Conservation (phyloP, 1,140 invertebrate species). For the Tetraneura akinire region DNA sequence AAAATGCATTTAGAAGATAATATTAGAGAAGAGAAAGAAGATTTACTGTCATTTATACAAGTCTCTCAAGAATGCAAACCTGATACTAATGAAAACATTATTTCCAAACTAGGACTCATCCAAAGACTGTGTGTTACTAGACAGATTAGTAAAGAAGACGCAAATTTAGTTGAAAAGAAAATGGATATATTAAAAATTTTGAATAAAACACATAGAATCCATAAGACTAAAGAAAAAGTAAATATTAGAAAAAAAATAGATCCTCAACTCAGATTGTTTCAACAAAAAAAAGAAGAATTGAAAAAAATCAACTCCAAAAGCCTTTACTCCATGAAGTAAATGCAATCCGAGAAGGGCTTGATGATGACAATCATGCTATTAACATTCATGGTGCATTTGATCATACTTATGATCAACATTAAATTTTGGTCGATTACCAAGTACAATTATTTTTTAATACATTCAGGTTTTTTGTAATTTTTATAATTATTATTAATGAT, state of each 20-base stretch:
- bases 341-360: not conserved
- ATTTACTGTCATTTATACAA: constrained; percentile 5
- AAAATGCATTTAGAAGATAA: constrained; percentile 13
- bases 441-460: too few species aligned
- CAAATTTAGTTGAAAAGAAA: not conserved
- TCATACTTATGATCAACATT: too few species aligned
- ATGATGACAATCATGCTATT: not conserved
- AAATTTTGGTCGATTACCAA: too few species aligned
- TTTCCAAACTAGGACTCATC: not conserved
- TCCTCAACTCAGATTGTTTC: not conserved
- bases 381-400: too few species aligned
- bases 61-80: constrained; percentile 3
- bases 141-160: not conserved
- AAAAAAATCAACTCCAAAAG: constrained; percentile 4
- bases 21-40: constrained; percentile 12
- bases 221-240: not conserved
- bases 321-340: constrained; percentile 2
- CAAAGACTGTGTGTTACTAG: not conserved
- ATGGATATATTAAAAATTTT: constrained; percentile 9
- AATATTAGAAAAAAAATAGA: constrained; percentile 9
- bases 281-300: not conserved
- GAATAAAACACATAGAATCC: not conserved
- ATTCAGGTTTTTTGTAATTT: too few species aligned
- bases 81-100: not conserved
- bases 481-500: too few species aligned